Base-by-base conservation (phyloP, 2,113 vertebrate species). In the Colistium nudipinnis region DNA sequence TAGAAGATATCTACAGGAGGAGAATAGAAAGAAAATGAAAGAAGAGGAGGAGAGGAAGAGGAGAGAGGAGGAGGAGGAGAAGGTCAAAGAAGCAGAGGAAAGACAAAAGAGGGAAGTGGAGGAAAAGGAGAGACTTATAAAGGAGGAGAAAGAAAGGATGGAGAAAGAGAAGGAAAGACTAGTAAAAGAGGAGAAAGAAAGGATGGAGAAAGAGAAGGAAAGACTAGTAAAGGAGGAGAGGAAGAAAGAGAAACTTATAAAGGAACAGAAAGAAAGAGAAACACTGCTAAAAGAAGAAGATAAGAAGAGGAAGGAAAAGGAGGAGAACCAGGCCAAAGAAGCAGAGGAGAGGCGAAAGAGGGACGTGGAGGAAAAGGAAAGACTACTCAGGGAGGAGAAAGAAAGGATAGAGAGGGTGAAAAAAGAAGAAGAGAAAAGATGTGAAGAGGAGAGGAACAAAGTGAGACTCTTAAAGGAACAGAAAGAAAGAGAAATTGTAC, bases 191-290 rank as follows among this genome's bases (percentile, higher is more conserved):
- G 20, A 49, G 33, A 44, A 28, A 27, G 7, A 5, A 59, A 44
- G 24, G 43, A 44, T 47, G 71, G 43, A 63, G 2, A 25, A 20
- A 2, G 0, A 35, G 31, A 4, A 51, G 36, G 22, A 4, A 27
- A 1, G 8, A n/a, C 2, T 56, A 3, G 74, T 77, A 41, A 81
- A 83, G 49, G 51, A 83, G 19, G 62, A 79, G 57, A 78, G 38
- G 53, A 82, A 2, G 13, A 77, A 53, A 64, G 30, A 74, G 71
- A 36, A 6, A 27, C 0, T 0, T 12, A 4, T 70, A 19, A 62
- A 38, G 62, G 66, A 82, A 45, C 38, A 49, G 35, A 65, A 51
- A 41, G 56, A 66, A 20, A 63, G 61, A 43, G 43, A 68, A 49
- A 73, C 19, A 41, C 33, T 54, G 54, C 59, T 56, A 27, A 64